These are phyloP conservation scores for Dynastes grantii DNA, from an alignment of 2,888 invertebrate species.

Conservation along the genomic window DNA sequence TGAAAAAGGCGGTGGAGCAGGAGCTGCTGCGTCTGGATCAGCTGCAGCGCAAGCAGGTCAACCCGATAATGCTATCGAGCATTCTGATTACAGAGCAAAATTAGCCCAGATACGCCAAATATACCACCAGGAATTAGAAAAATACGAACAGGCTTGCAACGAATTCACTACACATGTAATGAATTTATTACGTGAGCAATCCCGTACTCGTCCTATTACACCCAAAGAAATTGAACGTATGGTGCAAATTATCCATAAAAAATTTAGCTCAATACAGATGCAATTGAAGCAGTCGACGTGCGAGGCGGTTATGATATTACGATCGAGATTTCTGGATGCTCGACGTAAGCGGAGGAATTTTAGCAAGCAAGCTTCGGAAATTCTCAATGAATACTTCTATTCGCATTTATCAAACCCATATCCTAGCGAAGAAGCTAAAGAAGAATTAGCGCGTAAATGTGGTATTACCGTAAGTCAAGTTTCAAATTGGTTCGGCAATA, in stretches of 20 bases:
- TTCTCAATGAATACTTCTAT: constrained; percentile 99
- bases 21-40: constrained; percentile 91
- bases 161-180: constrained; percentile 99
- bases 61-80: constrained; percentile 97
- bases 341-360: constrained; percentile 97
- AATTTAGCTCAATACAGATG: constrained; percentile 98
- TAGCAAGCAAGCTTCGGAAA: constrained; percentile 99
- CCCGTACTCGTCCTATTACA: constrained; percentile 97
- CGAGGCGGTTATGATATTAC: constrained; percentile 99
- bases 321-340: constrained; percentile 87
- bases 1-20: constrained; percentile 86
- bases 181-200: constrained; percentile 96
- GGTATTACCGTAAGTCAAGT: constrained; percentile 97
- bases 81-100: constrained; percentile 99
- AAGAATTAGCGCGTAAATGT: constrained; percentile 98
- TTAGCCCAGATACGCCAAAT: constrained; percentile 98
- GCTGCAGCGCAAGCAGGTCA: constrained; percentile 84
- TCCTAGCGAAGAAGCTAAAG: constrained; percentile 99
- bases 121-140: constrained; percentile 99
- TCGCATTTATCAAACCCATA: constrained; percentile 99
- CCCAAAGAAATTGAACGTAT: constrained; percentile 99
- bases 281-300: constrained; percentile 99
- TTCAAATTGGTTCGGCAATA: constrained; percentile 99
- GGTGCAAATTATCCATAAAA: constrained; percentile 99
- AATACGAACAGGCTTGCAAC: constrained; percentile 99